Evolutionary conservation across 2,797 vertebrate genomes (phyloP), one percentile per base, ranked within the genome.

Genomic region (Lagodon rhomboides): DNA sequence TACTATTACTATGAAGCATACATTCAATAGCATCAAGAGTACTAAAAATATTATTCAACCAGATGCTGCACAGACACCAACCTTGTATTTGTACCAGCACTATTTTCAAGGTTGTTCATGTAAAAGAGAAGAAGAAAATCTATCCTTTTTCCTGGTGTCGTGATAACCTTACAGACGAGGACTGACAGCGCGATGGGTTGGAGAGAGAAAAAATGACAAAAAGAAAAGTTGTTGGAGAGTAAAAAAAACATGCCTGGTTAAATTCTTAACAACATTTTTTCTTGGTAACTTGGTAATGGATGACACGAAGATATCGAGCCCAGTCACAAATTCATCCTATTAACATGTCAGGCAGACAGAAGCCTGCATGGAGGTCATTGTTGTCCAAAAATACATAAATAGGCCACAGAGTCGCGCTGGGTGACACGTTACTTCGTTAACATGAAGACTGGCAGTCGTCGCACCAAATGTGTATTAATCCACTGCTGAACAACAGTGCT

Each of bases 381-480:
- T 11, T 43, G 56, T 51, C n/a, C 6, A 72, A 47, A 68, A 62
- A 54, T 10, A 50, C 66, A 80, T 67, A 22, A 56, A 2, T 59
- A 61, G 68, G 63, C 43, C 43, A 64, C 46, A 47, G 4, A 5
- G 13, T 18, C 20, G 34, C 43, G 54, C 59, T n/a, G 25, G 25
- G 4, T 49, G 50, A 54, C 68, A 54, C 56, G 50, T 30, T 10
- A 25, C 22, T 27, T 55, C 56, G 46, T 74, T 55, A 60, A 20
- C 23, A 71, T 18, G 41, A 65, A 46, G 34, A 46, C n/a, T 2
- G 44, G 46, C 2, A 30, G 20, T 25, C 15, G 15, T 58, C 66
- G 43, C 30, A 11, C 27, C 8, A 30, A 62, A 73, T 22, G 18
- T 43, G 43, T 30, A 12, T 68, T 46, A 68, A 75, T 75, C 46